A percentile compares a stretch with the other conserved stretches of the same genome.
phyloP scores from a whole-genome alignment of 2,888 invertebrate species.

The Cremastobaeus sp. region DNA sequence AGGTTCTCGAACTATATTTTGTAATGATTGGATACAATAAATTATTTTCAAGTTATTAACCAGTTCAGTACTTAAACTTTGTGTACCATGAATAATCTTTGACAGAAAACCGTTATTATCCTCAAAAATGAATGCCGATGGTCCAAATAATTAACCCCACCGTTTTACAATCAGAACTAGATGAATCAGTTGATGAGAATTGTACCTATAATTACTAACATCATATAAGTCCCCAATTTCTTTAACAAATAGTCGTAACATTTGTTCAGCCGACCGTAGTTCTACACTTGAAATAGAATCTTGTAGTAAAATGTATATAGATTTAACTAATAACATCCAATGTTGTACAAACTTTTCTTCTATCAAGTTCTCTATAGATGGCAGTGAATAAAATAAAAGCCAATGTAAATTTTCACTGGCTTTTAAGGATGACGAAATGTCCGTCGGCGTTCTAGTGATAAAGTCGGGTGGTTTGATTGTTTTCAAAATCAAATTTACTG shows the following conservation, averaged over 20 bases:
- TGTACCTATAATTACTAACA: no score
- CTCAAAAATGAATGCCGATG: conserved; percentile 63
- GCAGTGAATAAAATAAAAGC: conserved; percentile 18
- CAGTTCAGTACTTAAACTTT: conserved; percentile 58
- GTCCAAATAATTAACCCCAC: conserved; percentile 65
- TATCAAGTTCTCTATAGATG: not conserved
- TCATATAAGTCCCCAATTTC: no score
- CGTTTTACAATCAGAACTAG: conserved; percentile 54
- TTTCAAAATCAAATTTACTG: conserved; percentile 26
- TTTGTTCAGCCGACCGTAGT: no score
- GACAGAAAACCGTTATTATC: conserved; percentile 61
- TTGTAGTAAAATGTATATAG: conserved; percentile 16
- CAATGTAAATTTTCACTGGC: conserved; percentile 7
- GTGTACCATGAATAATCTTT: conserved; percentile 57
- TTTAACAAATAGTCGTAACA: no score
- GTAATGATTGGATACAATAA: conserved; percentile 52
- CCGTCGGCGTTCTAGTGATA: not conserved
- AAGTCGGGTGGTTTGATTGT: conserved; percentile 24
- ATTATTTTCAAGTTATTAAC: conserved; percentile 53
- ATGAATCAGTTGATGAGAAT: conserved; percentile 44
- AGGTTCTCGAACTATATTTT: not conserved
- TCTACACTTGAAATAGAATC: no score
- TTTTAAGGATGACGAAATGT: conserved; percentile 8
- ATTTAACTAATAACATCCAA: conserved; percentile 20
- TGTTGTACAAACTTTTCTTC: conserved; percentile 15